Evolutionary conservation across 2,113 vertebrate genomes (phyloP), one percentile per base, ranked within the genome.

Genomic region (Zapus hudsonius): DNA sequence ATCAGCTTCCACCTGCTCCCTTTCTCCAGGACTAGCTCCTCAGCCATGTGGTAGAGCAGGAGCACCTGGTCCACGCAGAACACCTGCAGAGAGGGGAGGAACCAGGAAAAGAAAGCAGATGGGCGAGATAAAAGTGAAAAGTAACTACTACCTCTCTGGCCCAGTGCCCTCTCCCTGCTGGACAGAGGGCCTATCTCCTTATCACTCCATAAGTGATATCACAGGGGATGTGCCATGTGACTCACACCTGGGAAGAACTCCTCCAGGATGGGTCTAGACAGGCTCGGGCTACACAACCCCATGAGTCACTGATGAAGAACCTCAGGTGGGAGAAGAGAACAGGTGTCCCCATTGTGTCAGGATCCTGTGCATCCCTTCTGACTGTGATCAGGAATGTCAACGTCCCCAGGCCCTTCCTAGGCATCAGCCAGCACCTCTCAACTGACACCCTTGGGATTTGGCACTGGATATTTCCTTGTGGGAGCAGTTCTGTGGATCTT

Each of bases 281-380:
- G 70, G 70, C 38, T 88, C 36, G 8, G 17, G n/a, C 4, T 29
- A 0, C 17, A 59, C 15, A 83, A 63, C 63, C 7, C 67, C 7
- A 1, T 90, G 92, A 92, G 81, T 97, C 88, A 92, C 90, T 4
- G 11, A 25, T 1, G 33, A 87, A 42, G 42, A 61, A 38, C 25
- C 38, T 23, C 9, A 42, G 22, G 20, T 44, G 25, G 33, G 63
- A 31, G 19, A 63, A 20, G 55, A 5, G 22, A 59, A 20, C 29
- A 38, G 42, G 9, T 12, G 10, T 73, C 27, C 7, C 44, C 31
- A 29, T 5, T 57, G 27, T 25, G n/a, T 84, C 90, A 42, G 29
- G 3, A 1, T 36, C 81, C 15, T 55, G 66, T 10, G 4, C 25
- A 84, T 33, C 59, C 36, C 36, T 81, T 29, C 31, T 44, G 76